Evolutionary conservation across 2,888 invertebrate species (phyloP).

Genomic region (Alitta virens): DNA sequence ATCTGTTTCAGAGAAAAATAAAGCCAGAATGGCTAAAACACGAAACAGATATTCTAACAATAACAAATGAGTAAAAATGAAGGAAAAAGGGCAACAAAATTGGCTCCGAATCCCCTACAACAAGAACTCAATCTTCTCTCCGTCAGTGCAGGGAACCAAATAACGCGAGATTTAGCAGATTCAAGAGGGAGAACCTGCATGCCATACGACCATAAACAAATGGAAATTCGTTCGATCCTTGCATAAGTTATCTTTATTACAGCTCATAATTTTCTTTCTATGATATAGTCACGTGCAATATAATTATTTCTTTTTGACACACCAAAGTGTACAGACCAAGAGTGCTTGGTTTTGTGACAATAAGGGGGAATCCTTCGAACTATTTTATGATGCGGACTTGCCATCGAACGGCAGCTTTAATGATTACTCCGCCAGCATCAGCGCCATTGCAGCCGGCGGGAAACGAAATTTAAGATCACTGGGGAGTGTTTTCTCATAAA

Average conservation of each 20-base stretch:
- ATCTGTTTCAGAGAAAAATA: slow-evolving; percentile 11
- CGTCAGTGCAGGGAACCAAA: slow-evolving; percentile 26
- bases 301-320: too few relatives aligned
- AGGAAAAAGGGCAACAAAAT: slow-evolving; percentile 23
- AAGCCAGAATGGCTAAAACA: slow-evolving; percentile 11
- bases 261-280: background rate
- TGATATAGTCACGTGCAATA: background rate
- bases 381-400: too few relatives aligned
- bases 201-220: slow-evolving; percentile 13
- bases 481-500: too few relatives aligned
- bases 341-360: too few relatives aligned
- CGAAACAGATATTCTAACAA: slow-evolving; percentile 18
- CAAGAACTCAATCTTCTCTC: slow-evolving; percentile 21
- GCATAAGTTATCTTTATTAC: background rate
- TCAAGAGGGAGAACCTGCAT: slow-evolving; percentile 17
- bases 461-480: too few relatives aligned
- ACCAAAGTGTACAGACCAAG: too few relatives aligned
- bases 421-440: too few relatives aligned
- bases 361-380: too few relatives aligned
- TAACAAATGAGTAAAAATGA: slow-evolving; percentile 14
- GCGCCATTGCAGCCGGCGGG: too few relatives aligned
- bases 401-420: too few relatives aligned
- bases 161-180: slow-evolving; percentile 18
- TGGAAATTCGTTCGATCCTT: background rate
- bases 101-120: slow-evolving; percentile 23